Percentiles rank a stretch among this genome's conserved stretches.
Conservation (phyloP, 2,888 invertebrate genomes). For the Epinotia bilunana region DNA sequence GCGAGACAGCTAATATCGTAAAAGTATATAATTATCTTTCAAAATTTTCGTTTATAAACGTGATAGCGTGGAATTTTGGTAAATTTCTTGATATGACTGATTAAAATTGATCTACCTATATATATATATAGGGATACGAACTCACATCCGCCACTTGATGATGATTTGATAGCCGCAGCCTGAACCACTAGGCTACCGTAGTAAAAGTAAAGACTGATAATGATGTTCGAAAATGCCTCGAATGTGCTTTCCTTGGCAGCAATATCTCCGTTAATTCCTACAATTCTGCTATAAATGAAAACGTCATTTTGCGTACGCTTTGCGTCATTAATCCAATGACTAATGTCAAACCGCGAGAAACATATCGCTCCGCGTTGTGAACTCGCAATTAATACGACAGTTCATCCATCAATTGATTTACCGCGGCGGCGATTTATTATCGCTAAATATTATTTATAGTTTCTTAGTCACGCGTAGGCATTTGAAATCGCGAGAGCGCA, state of each 20-base stretch:
- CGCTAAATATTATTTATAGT: slow-evolving; percentile 57
- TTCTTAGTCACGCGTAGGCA: not conserved
- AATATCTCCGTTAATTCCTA: not conserved
- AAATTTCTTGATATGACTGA: no score
- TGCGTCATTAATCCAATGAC: slow-evolving; percentile 29
- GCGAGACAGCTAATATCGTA: not conserved
- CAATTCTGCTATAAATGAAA: slow-evolving; percentile 12
- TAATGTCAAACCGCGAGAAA: slow-evolving; percentile 25
- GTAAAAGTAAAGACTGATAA: no score
- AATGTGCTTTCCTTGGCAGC: not conserved
- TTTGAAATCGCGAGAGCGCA: not conserved
- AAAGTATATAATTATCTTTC: no score
- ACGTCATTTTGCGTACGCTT: not conserved
- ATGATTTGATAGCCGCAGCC: no score
- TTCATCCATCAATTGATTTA: slow-evolving; percentile 76
- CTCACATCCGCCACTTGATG: no score
- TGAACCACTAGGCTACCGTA: no score
- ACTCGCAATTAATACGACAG: slow-evolving; percentile 65
- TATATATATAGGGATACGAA: no score
- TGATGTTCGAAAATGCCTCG: no score
- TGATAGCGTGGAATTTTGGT: no score
- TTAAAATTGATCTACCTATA: not conserved
- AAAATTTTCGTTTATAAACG: no score
- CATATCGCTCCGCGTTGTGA: slow-evolving; percentile 44
- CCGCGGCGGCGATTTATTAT: slow-evolving; percentile 60